A percentile compares a stretch with the other conserved stretches of the same genome.
phyloP scores from a whole-genome alignment of 2,113 vertebrate genomes.

The Microtus montanus region DNA sequence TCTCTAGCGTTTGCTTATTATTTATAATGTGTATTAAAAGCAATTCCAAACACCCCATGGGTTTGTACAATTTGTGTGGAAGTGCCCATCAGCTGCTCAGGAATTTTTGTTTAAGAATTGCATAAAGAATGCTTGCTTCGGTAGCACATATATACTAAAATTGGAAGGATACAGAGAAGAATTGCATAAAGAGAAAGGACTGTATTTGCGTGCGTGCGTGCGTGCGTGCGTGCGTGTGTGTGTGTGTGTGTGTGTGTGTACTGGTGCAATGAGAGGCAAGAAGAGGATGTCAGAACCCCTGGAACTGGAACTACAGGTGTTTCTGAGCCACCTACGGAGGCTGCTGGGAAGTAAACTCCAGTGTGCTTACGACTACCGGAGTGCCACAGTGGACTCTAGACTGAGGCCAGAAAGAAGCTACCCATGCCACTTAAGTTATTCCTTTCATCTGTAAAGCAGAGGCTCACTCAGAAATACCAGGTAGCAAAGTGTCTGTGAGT shows the following conservation, averaged over 20 bases:
- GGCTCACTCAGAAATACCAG: neutral
- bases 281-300: too few species aligned
- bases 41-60: neutral
- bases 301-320: neutral
- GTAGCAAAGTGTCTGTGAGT: neutral
- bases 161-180: neutral
- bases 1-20: slow-evolving; percentile 51
- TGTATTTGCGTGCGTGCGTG: neutral
- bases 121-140: neutral
- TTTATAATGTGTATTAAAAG: neutral
- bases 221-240: too few species aligned
- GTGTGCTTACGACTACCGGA: neutral
- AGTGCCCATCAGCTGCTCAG: slow-evolving; percentile 25
- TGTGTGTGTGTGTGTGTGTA: neutral
- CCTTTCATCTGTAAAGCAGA: neutral
- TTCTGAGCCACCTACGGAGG: neutral
- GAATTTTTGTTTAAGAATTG: neutral
- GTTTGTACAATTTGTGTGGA: neutral
- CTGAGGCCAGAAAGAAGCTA: neutral
- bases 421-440: neutral
- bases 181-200: neutral
- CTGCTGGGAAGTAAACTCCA: neutral
- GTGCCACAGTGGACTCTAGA: neutral
- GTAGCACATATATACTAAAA: neutral
- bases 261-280: neutral